Evolutionary conservation across 2,113 vertebrate genomes (phyloP).

Genomic region (Coracopsis vasa): DNA sequence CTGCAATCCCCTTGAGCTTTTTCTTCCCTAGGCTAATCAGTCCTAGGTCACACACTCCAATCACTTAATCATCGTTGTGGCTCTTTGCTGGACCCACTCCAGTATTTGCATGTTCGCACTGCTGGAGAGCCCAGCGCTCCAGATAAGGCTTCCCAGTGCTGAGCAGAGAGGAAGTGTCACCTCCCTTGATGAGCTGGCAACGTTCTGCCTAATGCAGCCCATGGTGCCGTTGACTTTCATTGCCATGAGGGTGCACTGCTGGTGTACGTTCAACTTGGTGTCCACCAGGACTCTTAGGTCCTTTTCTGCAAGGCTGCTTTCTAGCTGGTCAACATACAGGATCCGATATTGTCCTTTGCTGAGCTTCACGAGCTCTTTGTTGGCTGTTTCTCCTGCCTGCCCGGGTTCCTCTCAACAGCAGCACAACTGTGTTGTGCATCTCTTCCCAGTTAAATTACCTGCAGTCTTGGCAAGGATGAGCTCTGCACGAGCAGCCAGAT

Average conservation of each 20-base stretch:
- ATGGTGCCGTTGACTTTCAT: background rate
- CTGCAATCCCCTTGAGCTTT: background rate
- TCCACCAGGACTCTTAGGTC: background rate
- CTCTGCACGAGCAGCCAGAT: background rate
- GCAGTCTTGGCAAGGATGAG: no score
- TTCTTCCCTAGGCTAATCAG: background rate
- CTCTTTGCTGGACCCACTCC: background rate
- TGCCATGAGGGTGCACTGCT: background rate
- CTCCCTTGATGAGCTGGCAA: background rate
- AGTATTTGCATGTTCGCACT: background rate
- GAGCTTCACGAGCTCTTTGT: background rate
- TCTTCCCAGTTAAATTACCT: background rate
- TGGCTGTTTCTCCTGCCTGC: background rate
- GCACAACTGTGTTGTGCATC: fast-evolving
- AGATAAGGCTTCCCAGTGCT: background rate
- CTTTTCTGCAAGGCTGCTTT: background rate
- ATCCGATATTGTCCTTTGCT: background rate
- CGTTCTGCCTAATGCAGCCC: fast-evolving
- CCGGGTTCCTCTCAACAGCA: background rate
- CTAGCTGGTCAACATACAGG: fast-evolving
- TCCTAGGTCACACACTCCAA: background rate
- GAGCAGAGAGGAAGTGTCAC: background rate
- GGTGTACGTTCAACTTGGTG: fast-evolving
- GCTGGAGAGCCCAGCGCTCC: background rate
- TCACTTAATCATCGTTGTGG: background rate